phyloP scores from a whole-genome alignment of 2,113 vertebrate species.

The Urocolius indicus region DNA sequence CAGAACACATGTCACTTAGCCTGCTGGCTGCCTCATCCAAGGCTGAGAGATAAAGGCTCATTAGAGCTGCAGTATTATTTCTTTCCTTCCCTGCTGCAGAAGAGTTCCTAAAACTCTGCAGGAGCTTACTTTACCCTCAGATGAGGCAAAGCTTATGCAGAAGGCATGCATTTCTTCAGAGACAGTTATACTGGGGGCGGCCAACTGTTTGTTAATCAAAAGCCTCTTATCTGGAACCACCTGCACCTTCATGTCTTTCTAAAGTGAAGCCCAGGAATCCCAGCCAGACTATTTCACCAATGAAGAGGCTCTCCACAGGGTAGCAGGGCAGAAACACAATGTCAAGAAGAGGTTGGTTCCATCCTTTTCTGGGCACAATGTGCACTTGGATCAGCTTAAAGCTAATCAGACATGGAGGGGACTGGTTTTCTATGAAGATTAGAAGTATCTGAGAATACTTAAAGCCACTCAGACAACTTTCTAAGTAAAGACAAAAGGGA shows the following conservation, averaged over 20 bases:
- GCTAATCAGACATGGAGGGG: not conserved
- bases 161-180: constrained; percentile 28
- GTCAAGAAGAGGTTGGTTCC: not conserved
- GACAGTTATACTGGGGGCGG: not conserved
- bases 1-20: not conserved
- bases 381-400: not conserved
- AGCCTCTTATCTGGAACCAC: constrained; percentile 63
- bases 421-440: not conserved
- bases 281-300: not conserved
- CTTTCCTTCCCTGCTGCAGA: constrained; percentile 44
- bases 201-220: constrained; percentile 57
- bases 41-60: not conserved
- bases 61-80: constrained; percentile 7
- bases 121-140: constrained; percentile 37
- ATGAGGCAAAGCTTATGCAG: constrained; percentile 17
- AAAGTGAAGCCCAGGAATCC: not conserved
- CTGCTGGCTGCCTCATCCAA: constrained; percentile 13
- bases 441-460: not conserved
- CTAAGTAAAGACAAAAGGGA: not conserved
- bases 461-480: not conserved
- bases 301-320: not conserved
- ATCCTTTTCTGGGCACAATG: not conserved
- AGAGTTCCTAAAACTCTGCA: constrained; percentile 51
- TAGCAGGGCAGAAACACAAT: not conserved
- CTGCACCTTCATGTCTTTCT: not conserved